Percentiles rank a stretch among this genome's conserved stretches.
phyloP scores from a whole-genome alignment of 2,888 invertebrate genomes.

The Ormia ochracea region DNA sequence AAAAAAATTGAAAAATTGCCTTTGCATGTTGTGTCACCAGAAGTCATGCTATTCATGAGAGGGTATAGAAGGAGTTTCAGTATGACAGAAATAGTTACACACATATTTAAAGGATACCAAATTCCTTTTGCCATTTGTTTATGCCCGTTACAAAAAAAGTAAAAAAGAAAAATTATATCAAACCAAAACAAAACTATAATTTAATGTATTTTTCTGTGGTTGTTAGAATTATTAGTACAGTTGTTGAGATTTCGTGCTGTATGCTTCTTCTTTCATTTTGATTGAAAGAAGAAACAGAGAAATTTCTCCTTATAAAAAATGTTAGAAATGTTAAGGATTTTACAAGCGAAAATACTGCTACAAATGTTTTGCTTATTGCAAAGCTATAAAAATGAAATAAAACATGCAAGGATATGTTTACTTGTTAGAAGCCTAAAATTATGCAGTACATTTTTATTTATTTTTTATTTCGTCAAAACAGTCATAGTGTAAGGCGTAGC shows the following conservation, averaged over 20 bases:
- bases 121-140: conserved; percentile 33
- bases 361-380: conserved; percentile 1
- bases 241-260: not conserved
- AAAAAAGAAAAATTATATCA: no score
- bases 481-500: not conserved
- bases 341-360: conserved; percentile 42
- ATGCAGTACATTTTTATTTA: conserved; percentile 20
- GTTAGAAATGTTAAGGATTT: conserved; percentile 36
- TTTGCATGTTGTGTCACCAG: conserved; percentile 68
- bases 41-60: conserved; percentile 40
- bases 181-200: conserved; percentile 46
- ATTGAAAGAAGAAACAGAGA: not conserved
- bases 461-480: no score
- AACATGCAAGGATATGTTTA: not conserved
- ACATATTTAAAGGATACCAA: not conserved
- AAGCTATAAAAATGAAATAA: not conserved
- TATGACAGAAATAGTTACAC: conserved; percentile 5
- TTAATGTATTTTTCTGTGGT: conserved; percentile 50
- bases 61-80: not conserved
- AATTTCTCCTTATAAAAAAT: conserved; percentile 36
- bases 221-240: conserved; percentile 28
- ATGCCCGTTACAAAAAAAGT: not conserved
- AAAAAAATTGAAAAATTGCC: conserved; percentile 70
- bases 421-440: conserved; percentile 1
- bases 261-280: conserved; percentile 1